Base-by-base conservation (phyloP, 1,140 invertebrate species). In the Drosophila prosaltans region DNA sequence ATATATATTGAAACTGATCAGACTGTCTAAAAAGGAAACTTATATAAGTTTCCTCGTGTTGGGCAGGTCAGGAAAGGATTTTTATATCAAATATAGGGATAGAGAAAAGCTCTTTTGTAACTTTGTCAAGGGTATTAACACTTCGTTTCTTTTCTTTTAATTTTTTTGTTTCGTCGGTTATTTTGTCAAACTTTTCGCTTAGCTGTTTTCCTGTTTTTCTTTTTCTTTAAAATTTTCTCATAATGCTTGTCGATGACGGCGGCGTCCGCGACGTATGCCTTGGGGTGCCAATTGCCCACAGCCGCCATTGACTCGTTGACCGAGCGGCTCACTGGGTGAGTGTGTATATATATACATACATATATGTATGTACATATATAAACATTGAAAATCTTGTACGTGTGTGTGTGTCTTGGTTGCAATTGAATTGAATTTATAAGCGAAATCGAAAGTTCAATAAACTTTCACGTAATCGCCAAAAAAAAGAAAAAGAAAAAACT, bases 361-460 rank as follows among this genome's bases (percentile, higher is more conserved):
- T 1, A 40, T 10, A 30, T 30, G 16, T 16, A 74, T 24, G 67
- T 36, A 65, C 26, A 61, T n/a, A 39, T 21, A 39, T 39, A 65
- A n/a, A 65, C 24, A 60, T 28, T 65, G 45, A 57, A n/a, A 45
- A 41, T 36, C 36, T 51, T 26, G 67, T 45, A 59, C 66, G 72
- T 73, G 71, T 67, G 75, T 75, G 57, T 70, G 62, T 72, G 65
- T 67, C 57, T 75, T 72, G 24, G 45, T 57, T 51, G 45, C 21
- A 51, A 51, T 51, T 66, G 70, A 80, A 80, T 80, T 83, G 71
- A 77, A 88, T 78, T 81, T 88, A 76, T 76, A 68, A 82, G 74
- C 84, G 81, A 91, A 91, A 91, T 82, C 75, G 88, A 91, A 91
- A 91, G 88, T 91, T 91, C 88, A 91, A 91, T 83, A 84, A 91